Conservation (phyloP, 2,888 invertebrate genomes). For the Diplazon laetatorius region DNA sequence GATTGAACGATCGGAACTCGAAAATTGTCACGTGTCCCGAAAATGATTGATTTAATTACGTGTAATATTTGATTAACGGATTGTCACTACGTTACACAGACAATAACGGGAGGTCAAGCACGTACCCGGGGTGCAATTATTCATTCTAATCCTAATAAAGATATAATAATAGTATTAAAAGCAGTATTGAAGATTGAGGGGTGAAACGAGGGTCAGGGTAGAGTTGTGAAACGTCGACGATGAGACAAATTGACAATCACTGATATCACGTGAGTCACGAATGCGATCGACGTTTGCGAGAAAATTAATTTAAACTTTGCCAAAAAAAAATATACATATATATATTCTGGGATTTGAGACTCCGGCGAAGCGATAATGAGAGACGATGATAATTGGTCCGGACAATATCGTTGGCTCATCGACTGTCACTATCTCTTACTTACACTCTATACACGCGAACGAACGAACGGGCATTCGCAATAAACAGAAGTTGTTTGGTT, state of each 20-base stretch:
- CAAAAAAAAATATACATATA: too few relatives aligned
- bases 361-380: conserved; percentile 4
- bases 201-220: conserved; percentile 9
- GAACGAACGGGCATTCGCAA: conserved; percentile 31
- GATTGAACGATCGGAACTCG: too few relatives aligned
- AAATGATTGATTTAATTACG: background rate
- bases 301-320: too few relatives aligned
- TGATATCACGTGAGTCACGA: background rate
- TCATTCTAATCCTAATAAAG: conserved; percentile 42
- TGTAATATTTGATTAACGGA: background rate
- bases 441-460: too few relatives aligned
- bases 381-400: conserved; percentile 17
- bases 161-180: conserved; percentile 40
- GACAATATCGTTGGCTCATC: conserved; percentile 30
- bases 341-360: background rate
- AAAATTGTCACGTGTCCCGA: too few relatives aligned
- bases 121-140: conserved; percentile 73
- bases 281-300: too few relatives aligned
- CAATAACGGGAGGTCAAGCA: conserved; percentile 62
- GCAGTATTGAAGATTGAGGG: conserved; percentile 25
- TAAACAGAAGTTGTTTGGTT: too few relatives aligned
- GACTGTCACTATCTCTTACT: conserved; percentile 14
- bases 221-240: conserved; percentile 40
- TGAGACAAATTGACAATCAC: conserved; percentile 3
- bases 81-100: conserved; percentile 2